phyloP scores from a whole-genome alignment of 1,140 invertebrate species.

The Agrypnia vestita region DNA sequence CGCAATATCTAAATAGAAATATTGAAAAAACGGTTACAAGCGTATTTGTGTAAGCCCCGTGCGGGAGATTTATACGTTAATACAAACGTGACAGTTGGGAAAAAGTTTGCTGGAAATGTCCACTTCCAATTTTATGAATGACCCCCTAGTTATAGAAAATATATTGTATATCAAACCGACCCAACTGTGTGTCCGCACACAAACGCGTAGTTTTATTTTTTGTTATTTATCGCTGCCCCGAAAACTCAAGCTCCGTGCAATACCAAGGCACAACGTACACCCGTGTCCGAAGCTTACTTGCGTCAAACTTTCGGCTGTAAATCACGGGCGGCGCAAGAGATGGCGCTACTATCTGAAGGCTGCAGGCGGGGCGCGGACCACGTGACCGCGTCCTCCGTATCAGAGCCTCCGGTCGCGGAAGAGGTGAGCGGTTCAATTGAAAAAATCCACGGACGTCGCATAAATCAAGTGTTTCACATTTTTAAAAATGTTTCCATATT shows the following conservation, averaged over 20 bases:
- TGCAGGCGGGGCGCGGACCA: constrained; percentile 48
- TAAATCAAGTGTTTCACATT: constrained; percentile 41
- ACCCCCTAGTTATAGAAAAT: constrained; percentile 58
- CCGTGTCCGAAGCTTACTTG: constrained; percentile 62
- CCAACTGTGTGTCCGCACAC: constrained; percentile 42
- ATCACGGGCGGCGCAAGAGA: constrained; percentile 59
- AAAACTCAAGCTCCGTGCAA: constrained; percentile 60
- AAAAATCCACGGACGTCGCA: constrained; percentile 31
- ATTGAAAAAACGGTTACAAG: neutral
- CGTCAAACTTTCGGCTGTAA: constrained; percentile 61
- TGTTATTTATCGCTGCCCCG: constrained; percentile 57
- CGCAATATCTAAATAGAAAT: too few species aligned
- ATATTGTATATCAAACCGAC: constrained; percentile 54
- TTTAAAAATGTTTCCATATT: constrained; percentile 22
- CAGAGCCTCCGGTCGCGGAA: constrained; percentile 15
- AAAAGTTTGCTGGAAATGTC: constrained; percentile 61
- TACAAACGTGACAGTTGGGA: constrained; percentile 59
- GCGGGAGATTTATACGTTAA: constrained; percentile 60
- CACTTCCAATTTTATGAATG: constrained; percentile 62
- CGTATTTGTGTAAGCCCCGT: constrained; percentile 36
- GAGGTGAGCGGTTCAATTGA: constrained; percentile 39
- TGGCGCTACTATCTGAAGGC: constrained; percentile 58
- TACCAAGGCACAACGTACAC: constrained; percentile 59
- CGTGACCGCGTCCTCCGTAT: constrained; percentile 11
- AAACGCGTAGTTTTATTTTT: constrained; percentile 50